phyloP scores from a whole-genome alignment of 2,888 invertebrate species.

The Ectemnius lituratus region DNA sequence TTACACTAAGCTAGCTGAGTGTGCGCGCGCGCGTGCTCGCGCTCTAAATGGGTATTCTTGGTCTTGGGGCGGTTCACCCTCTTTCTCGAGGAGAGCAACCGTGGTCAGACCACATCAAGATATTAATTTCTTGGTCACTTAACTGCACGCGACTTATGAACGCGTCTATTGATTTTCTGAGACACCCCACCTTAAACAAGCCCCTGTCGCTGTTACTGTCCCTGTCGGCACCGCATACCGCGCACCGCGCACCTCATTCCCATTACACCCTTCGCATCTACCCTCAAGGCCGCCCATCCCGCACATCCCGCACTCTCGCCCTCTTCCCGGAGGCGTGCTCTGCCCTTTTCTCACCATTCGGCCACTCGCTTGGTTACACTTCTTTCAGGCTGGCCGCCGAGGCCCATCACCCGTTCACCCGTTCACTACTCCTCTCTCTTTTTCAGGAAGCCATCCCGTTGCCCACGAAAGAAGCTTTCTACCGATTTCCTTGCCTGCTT shows the following conservation, averaged over 20 bases:
- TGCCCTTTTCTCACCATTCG: slow-evolving; percentile 32
- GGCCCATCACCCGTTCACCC: slow-evolving; percentile 51
- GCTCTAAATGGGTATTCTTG: slow-evolving; percentile 20
- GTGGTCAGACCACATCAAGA: slow-evolving; percentile 71
- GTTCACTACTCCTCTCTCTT: slow-evolving; percentile 53
- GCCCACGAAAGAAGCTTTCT: slow-evolving; percentile 61
- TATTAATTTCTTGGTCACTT: slow-evolving; percentile 76
- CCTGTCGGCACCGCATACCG: background rate
- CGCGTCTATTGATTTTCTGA: slow-evolving; percentile 74
- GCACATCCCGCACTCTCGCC: slow-evolving; percentile 13
- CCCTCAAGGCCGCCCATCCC: background rate
- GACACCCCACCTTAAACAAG: slow-evolving; percentile 53
- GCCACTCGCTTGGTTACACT: slow-evolving; percentile 24
- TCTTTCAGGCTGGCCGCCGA: slow-evolving; percentile 34
- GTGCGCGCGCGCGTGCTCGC: background rate
- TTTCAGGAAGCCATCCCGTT: slow-evolving; percentile 64
- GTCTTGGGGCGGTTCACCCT: slow-evolving; percentile 39
- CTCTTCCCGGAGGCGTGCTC: slow-evolving; percentile 14
- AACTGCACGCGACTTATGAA: slow-evolving; percentile 75
- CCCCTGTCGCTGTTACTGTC: background rate
- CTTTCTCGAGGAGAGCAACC: slow-evolving; percentile 51
- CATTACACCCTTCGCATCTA: background rate
- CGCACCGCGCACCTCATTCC: background rate
- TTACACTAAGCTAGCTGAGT: background rate
- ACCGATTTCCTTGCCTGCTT: slow-evolving; percentile 66